These are phyloP conservation scores for Ennomos fuscantarius DNA, from an alignment of 2,888 invertebrate genomes.

Conservation along the genomic window DNA sequence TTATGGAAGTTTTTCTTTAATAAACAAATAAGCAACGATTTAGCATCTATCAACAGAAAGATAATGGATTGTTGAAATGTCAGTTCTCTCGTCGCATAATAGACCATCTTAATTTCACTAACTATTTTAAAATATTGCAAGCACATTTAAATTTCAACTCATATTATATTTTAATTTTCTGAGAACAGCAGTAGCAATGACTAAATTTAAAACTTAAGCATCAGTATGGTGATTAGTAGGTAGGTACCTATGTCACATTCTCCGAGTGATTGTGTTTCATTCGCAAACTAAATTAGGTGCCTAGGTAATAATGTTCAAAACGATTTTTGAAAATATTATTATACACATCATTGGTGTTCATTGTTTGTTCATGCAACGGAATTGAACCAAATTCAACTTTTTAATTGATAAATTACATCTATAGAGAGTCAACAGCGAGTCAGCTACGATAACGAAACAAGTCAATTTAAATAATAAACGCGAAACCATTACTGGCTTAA, in stretches of 20 bases:
- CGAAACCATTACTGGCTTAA: slow-evolving; percentile 34
- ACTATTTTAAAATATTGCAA: background rate
- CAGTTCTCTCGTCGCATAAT: too few relatives aligned
- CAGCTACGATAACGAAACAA: slow-evolving; percentile 42
- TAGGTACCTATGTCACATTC: slow-evolving; percentile 7
- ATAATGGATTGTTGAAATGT: too few relatives aligned
- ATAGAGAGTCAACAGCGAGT: slow-evolving; percentile 11
- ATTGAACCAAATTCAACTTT: slow-evolving; percentile 3
- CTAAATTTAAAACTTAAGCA: slow-evolving; percentile 8
- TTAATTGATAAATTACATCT: slow-evolving; percentile 4
- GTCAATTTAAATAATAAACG: slow-evolving; percentile 51
- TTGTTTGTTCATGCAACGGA: background rate
- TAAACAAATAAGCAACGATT: too few relatives aligned
- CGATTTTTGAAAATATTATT: too few relatives aligned
- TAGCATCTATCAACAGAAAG: too few relatives aligned
- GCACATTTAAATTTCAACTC: slow-evolving; percentile 6
- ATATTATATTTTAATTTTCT: too few relatives aligned
- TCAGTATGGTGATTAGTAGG: slow-evolving; percentile 2
- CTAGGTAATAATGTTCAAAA: too few relatives aligned
- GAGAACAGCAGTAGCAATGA: slow-evolving; percentile 5
- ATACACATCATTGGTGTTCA: too few relatives aligned
- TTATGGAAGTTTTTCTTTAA: too few relatives aligned
- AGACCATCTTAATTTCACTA: too few relatives aligned
- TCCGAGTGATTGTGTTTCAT: slow-evolving; percentile 12
- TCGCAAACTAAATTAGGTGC: slow-evolving; percentile 20